Conservation (phyloP, 2,797 vertebrate species). For the Enteromius treurensis region DNA sequence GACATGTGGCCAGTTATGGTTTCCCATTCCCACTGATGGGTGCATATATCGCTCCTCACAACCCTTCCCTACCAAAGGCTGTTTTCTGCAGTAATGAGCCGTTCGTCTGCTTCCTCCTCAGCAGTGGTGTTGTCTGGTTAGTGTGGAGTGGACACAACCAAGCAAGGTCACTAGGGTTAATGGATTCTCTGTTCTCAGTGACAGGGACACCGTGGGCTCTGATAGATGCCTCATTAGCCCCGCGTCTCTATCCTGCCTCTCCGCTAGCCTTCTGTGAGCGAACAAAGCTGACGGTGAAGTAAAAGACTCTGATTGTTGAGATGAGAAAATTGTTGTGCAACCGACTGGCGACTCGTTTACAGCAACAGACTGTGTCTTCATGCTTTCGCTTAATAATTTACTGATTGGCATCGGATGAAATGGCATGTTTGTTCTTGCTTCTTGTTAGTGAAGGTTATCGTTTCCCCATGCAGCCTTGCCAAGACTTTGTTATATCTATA, state of each 20-base stretch:
- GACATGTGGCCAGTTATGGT: no score
- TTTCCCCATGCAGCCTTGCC: not conserved
- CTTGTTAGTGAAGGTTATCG: constrained; percentile 19
- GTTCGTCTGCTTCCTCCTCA: constrained; percentile 18
- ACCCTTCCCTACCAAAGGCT: not conserved
- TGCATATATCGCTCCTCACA: not conserved
- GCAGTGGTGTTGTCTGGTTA: constrained; percentile 30
- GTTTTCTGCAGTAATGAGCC: constrained; percentile 40
- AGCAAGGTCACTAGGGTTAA: constrained; percentile 56
- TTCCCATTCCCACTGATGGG: no score
- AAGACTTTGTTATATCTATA: constrained; percentile 12
- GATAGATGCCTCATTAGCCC: constrained; percentile 58
- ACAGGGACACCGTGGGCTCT: constrained; percentile 42
- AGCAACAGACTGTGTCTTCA: constrained; percentile 30
- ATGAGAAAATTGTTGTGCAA: constrained; percentile 31
- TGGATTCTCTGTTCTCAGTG: constrained; percentile 53
- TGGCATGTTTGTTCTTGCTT: constrained; percentile 43
- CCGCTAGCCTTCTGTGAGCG: not conserved
- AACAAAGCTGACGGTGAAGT: constrained; percentile 5
- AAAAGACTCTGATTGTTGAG: constrained; percentile 18
- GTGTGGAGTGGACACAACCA: constrained; percentile 33
- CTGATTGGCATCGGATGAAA: constrained; percentile 24
- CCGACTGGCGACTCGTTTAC: constrained; percentile 5
- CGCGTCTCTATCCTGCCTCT: not conserved
- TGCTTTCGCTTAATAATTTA: constrained; percentile 25